Conservation (phyloP, 2,113 vertebrate species). For the Athene noctua region DNA sequence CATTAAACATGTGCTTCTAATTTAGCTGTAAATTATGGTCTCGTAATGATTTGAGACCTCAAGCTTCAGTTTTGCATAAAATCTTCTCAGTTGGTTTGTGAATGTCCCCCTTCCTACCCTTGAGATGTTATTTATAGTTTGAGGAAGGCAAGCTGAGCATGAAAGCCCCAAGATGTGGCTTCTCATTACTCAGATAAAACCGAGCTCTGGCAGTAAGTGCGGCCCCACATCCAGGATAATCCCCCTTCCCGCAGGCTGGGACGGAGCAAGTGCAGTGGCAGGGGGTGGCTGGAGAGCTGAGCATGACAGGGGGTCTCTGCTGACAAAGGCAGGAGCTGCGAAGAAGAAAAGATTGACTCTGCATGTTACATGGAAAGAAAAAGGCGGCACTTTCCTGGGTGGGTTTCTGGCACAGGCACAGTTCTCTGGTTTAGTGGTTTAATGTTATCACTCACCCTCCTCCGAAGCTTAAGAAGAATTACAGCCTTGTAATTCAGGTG, state of each 20-base stretch:
- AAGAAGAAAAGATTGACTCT: not conserved
- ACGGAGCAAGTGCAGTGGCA: not conserved
- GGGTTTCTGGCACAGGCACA: not conserved
- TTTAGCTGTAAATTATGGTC: not conserved
- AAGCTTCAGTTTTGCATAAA: not conserved
- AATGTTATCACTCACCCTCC: not conserved
- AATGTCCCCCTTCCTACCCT: not conserved
- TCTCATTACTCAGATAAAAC: not conserved
- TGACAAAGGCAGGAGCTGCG: not conserved
- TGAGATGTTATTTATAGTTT: not conserved
- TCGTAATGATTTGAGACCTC: not conserved
- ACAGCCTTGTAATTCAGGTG: not conserved
- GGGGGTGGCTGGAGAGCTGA: not conserved
- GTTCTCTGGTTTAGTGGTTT: not conserved
- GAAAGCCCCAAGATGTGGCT: not conserved
- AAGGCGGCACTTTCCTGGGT: not conserved
- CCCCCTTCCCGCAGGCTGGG: not conserved
- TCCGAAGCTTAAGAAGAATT: not conserved
- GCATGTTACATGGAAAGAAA: not conserved
- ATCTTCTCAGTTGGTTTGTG: not conserved
- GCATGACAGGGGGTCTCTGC: rapidly evolving
- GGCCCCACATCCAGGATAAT: not conserved
- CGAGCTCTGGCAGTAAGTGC: not conserved
- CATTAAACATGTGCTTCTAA: not conserved
- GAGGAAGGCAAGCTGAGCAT: not conserved